These are phyloP conservation scores for Heliconius ismenius DNA, from an alignment of 2,888 invertebrate genomes.

Conservation along the genomic window DNA sequence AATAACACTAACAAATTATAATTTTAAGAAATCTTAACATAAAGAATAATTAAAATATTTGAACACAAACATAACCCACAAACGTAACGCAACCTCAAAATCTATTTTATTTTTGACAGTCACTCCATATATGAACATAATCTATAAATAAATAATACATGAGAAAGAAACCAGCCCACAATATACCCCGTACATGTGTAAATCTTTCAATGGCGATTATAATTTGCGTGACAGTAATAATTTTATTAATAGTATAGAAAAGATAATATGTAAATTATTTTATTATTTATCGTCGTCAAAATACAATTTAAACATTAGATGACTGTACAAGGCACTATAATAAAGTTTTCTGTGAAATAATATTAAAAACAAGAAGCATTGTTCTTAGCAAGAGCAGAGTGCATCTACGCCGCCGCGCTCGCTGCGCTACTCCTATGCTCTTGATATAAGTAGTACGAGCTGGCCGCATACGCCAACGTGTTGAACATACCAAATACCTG, in stretches of 20 bases:
- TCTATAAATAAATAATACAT: constrained; percentile 31
- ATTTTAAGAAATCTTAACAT: constrained; percentile 33
- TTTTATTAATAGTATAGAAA: neutral
- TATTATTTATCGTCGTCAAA: constrained; percentile 36
- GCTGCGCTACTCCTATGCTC: constrained; percentile 83
- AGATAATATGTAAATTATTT: constrained; percentile 11
- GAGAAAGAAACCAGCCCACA: constrained; percentile 19
- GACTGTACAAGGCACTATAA: constrained; percentile 43
- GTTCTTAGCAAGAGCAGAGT: constrained; percentile 43
- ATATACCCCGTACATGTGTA: constrained; percentile 4
- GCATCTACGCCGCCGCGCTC: constrained; percentile 46
- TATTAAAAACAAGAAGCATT: constrained; percentile 49
- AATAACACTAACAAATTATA: constrained; percentile 31
- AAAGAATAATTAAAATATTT: constrained; percentile 37
- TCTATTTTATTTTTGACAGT: constrained; percentile 38
- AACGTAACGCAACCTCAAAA: constrained; percentile 30
- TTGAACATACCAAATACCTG: constrained; percentile 92
- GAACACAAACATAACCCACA: constrained; percentile 44
- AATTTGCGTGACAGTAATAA: constrained; percentile 21
- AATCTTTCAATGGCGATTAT: constrained; percentile 32
- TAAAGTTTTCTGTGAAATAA: constrained; percentile 44
- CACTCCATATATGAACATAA: constrained; percentile 43
- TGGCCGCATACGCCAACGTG: constrained; percentile 88
- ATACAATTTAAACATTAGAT: constrained; percentile 39
- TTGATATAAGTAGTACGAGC: constrained; percentile 87